Percentiles rank a stretch among this genome's conserved stretches.
Evolutionary conservation across 2,113 vertebrate genomes (phyloP).

Genomic region (Burhinus bistriatus): DNA sequence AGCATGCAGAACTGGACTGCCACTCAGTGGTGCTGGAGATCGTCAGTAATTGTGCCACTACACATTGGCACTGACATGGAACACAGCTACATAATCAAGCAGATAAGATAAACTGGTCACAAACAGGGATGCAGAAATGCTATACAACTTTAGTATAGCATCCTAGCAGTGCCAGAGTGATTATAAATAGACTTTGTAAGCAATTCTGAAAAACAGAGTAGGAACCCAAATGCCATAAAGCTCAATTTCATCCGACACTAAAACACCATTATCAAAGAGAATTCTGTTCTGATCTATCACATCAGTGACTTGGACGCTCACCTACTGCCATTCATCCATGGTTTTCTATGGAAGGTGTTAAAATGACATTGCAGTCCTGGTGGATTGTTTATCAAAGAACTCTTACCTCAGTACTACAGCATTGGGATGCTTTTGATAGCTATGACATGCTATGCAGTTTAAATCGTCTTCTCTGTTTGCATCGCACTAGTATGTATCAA

Average conservation of each 20-base stretch:
- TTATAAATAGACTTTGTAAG: not conserved
- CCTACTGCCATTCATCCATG: not conserved
- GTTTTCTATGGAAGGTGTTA: not conserved
- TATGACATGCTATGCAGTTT: slow-evolving; percentile 35
- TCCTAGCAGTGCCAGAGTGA: not conserved
- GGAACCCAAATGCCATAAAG: not conserved
- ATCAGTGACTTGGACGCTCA: not conserved
- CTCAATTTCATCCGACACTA: not conserved
- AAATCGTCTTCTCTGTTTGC: slow-evolving; percentile 40
- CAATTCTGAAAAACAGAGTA: not conserved
- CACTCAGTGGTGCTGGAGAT: not conserved
- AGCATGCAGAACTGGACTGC: not conserved
- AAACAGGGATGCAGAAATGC: not conserved
- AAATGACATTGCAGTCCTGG: slow-evolving; percentile 10
- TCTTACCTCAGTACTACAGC: slow-evolving; percentile 28
- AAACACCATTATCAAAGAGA: not conserved
- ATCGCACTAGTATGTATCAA: slow-evolving; percentile 40
- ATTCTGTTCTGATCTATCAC: not conserved
- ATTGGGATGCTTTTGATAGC: slow-evolving; percentile 46
- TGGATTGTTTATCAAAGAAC: slow-evolving; percentile 44
- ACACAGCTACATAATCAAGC: not conserved
- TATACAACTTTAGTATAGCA: not conserved
- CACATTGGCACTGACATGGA: not conserved
- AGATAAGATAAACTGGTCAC: not conserved
- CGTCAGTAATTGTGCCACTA: not conserved